Evolutionary conservation across 2,888 invertebrate genomes (phyloP).

Genomic region (Agrochola lychnidis): DNA sequence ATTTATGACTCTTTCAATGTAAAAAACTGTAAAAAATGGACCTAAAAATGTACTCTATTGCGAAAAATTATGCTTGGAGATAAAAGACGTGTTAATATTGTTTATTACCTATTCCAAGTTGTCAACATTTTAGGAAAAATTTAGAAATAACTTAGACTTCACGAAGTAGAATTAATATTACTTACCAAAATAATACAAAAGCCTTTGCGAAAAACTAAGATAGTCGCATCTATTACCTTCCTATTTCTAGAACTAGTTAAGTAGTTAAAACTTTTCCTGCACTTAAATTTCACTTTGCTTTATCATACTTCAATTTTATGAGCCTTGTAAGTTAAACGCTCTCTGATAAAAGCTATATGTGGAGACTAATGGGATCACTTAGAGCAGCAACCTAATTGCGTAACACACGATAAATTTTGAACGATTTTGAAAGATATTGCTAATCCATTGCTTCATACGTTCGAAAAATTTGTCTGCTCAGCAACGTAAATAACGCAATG

Average conservation of each 20-base stretch:
- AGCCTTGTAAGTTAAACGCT: constrained; percentile 42
- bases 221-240: constrained; percentile 27
- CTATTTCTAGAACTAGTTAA: constrained; percentile 33
- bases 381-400: background rate
- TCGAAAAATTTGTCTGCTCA: no score
- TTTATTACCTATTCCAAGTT: no score
- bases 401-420: no score
- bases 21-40: background rate
- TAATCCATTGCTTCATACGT: no score
- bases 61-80: background rate
- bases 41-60: background rate
- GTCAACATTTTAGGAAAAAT: background rate
- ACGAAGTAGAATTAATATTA: background rate
- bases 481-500: no score
- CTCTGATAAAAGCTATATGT: constrained; percentile 33
- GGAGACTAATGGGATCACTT: constrained; percentile 26
- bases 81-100: no score
- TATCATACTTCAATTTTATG: constrained; percentile 63
- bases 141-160: background rate
- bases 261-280: constrained; percentile 61
- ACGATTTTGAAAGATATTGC: no score
- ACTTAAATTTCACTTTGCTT: constrained; percentile 64
- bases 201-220: constrained; percentile 25
- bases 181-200: background rate
- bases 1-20: constrained; percentile 16